Evolutionary conservation across 2,113 vertebrate genomes (phyloP), one percentile per base, ranked within the genome.

Genomic region (Trematomus loennbergii): DNA sequence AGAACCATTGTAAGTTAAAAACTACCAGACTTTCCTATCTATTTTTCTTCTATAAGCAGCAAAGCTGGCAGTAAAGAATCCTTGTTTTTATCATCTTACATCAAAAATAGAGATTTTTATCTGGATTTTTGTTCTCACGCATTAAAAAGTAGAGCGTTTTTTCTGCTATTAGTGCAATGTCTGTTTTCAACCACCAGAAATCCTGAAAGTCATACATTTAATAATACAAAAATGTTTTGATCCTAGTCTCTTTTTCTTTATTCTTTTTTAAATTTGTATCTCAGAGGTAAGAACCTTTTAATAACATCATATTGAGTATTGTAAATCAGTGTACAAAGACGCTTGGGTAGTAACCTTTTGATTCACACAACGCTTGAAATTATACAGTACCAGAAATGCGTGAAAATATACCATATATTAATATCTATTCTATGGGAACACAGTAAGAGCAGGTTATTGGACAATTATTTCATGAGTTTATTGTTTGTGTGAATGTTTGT

Each of bases 401-500:
- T 69, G n/a, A 29, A 79, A 45, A 54, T 49, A 16, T 40, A 59
- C 22, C 25, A 12, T 59, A 55, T 45, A 60, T 74, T 57, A 33
- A 43, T 63, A 68, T 2, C 0, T 16, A 40, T 64, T 6, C 16
- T 33, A 57, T 52, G 36, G 22, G 2, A 49, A 52, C 29, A 54
- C 16, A 69, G 17, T 33, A 12, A 57, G 11, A 20, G 7, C 43
- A 64, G 11, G 16, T 57, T 76, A 52, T 79, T 54, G 25, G n/a
- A 16, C 29, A 29, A 0, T 40, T 75, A 72, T 46, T 72, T 57
- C 13, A 71, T 46, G 13, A 5, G 12, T 78, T 69, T 62, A 33
- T 22, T 72, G 15, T 43, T 79, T 3, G 20, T 63, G 10, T 67
- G 74, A 16, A 12, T 67, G 15, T 70, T 62, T 86, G 52, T 59